These are phyloP conservation scores for Triplophysa siluroides DNA, from an alignment of 2,113 vertebrate genomes.

Conservation along the genomic window DNA sequence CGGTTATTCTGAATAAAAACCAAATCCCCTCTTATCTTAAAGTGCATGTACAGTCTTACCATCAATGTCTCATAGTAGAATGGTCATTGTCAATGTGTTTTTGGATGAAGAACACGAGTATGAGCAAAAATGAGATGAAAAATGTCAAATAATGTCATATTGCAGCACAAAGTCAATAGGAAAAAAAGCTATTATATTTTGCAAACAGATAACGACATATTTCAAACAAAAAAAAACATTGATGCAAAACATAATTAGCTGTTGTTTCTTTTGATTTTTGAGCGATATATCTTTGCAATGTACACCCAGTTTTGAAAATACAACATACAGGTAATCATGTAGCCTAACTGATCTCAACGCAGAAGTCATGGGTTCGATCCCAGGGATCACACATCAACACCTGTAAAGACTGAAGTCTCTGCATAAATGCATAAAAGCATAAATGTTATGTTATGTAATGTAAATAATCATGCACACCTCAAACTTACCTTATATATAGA, in stretches of 20 bases:
- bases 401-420: too few relatives aligned
- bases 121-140: neutral
- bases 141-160: neutral
- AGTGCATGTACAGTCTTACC: conserved; percentile 24
- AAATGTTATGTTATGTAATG: too few relatives aligned
- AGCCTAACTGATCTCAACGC: too few relatives aligned
- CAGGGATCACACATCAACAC: too few relatives aligned
- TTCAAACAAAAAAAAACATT: too few relatives aligned
- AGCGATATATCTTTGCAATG: neutral
- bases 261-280: neutral
- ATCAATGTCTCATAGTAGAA: conserved; percentile 10
- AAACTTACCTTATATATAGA: neutral
- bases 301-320: neutral
- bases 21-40: conserved; percentile 2
- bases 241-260: too few relatives aligned
- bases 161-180: too few relatives aligned
- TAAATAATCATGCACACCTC: neutral
- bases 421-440: too few relatives aligned
- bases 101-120: neutral
- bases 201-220: neutral
- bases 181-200: neutral
- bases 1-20: conserved; percentile 23
- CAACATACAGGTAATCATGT: too few relatives aligned
- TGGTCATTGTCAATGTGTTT: neutral
- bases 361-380: too few relatives aligned